Base-by-base conservation (phyloP, 2,888 invertebrate species). In the Yponomeuta sedellus region DNA sequence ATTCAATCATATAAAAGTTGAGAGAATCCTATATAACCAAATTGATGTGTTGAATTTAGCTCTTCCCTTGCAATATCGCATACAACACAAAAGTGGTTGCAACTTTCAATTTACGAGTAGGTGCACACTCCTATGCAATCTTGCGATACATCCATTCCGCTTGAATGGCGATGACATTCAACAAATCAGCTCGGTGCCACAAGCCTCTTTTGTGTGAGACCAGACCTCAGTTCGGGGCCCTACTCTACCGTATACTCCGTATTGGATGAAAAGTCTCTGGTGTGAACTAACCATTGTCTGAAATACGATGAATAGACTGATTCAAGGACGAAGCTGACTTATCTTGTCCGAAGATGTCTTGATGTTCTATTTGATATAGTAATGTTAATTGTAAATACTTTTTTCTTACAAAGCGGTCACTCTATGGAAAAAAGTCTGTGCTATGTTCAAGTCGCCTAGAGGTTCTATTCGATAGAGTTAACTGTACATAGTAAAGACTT, bases 141-240 rank as follows among this genome's bases (percentile, higher is more conserved):
- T 67, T 64, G 66, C 61, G 64, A 68, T 70, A 68, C 68, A 70
- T 69, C 69, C 64, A 70, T 66, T 40, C 56, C 56, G 67, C 64
- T 68, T 69, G 64, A 44, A 68, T 52, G 58, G 65, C 68, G 56
- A 59, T 64, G 68, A 68, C 67, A 66, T 68, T 68, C 68, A 64
- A 69, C 68, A 69, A 70, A 69, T 70, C 59, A 59, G 59, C 22
- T 59, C 20, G 25, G 16, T 16, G 44, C 44, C 16, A 16, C 44
- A 52, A 52, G 44, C 44, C 16, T 12, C 44, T 16, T 52, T 52
- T 52, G 44, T 52, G 44, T 3, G 16, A 52, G 12, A 52, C 44
- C 2, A 16, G 44, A 12, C 6, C 34, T 34, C 44, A 16, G 44
- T 52, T 5, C 16, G 44, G 44, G 44, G 16, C 12, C 44, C 12